phyloP scores from a whole-genome alignment of 1,140 invertebrate genomes.

The Bicyclus anynana region DNA sequence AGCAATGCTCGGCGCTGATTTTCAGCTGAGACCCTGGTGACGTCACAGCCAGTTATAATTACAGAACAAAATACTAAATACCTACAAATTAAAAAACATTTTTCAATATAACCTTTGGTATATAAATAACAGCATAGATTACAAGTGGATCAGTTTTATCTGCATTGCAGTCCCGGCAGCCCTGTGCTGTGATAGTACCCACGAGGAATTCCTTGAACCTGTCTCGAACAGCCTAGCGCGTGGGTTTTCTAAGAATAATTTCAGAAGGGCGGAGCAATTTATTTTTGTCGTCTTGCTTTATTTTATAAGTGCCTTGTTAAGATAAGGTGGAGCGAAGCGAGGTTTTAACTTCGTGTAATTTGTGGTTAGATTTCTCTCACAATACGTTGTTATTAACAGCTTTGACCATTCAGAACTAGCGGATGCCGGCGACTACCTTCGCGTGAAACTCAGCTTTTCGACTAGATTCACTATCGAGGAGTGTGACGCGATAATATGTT shows the following conservation, averaged over 20 bases:
- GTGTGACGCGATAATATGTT: too few species aligned
- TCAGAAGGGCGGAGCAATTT: conserved; percentile 19
- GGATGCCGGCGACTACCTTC: too few species aligned
- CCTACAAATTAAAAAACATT: too few species aligned
- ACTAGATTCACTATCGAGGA: too few species aligned
- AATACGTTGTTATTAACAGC: neutral
- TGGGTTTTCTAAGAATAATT: conserved; percentile 24
- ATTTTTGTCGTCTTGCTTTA: conserved; percentile 24
- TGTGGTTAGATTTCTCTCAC: conserved; percentile 5
- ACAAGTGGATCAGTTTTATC: neutral
- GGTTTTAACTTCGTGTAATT: conserved; percentile 15
- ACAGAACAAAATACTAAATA: too few species aligned
- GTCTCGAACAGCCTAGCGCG: conserved; percentile 15
- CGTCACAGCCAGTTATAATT: too few species aligned
- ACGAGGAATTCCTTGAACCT: conserved; percentile 22
- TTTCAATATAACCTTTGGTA: too few species aligned
- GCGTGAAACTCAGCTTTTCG: too few species aligned
- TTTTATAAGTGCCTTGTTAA: conserved; percentile 26
- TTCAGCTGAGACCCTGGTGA: too few species aligned
- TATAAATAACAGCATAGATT: too few species aligned
- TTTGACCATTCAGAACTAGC: neutral
- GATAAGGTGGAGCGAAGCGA: conserved; percentile 12
- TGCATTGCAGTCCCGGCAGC: conserved; percentile 6
- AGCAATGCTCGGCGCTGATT: too few species aligned
- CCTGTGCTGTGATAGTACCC: conserved; percentile 4